These are phyloP conservation scores for Heteromyza rotundicornis DNA, from an alignment of 2,888 invertebrate genomes.

Conservation along the genomic window DNA sequence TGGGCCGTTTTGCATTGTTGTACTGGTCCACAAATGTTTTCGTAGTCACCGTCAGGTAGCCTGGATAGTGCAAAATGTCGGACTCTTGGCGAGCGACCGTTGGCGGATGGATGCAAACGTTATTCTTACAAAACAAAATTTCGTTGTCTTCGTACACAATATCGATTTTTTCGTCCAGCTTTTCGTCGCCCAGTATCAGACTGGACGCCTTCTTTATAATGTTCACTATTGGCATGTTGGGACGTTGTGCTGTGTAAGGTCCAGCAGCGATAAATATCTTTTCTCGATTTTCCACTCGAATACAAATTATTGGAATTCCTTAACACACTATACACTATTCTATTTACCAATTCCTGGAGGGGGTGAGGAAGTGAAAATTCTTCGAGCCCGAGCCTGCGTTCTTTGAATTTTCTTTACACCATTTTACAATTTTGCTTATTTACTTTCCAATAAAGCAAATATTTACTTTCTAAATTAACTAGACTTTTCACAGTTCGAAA, in stretches of 20 bases:
- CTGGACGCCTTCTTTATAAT: constrained; percentile 80
- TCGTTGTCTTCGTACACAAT: constrained; percentile 81
- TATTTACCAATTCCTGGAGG: too few species aligned
- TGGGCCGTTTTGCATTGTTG: constrained; percentile 77
- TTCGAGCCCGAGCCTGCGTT: too few species aligned
- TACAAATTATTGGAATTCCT: too few species aligned
- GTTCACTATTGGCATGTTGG: constrained; percentile 77
- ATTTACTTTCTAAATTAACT: too few species aligned
- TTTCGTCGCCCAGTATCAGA: constrained; percentile 78
- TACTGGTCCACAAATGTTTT: constrained; percentile 80
- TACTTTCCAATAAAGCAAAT: too few species aligned
- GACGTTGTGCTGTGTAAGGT: background rate
- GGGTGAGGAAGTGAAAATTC: too few species aligned
- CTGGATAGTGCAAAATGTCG: constrained; percentile 89
- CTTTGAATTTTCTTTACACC: too few species aligned
- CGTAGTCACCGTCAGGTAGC: constrained; percentile 86
- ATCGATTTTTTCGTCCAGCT: constrained; percentile 68
- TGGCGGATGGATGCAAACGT: constrained; percentile 96
- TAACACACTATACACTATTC: too few species aligned
- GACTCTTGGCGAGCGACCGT: constrained; percentile 81
- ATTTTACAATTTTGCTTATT: too few species aligned
- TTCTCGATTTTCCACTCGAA: too few species aligned
- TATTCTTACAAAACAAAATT: constrained; percentile 90
- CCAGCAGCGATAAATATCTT: too few species aligned
- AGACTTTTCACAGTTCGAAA: too few species aligned